These are phyloP conservation scores for Cinara cedri DNA, from an alignment of 2,888 invertebrate genomes.

Conservation along the genomic window DNA sequence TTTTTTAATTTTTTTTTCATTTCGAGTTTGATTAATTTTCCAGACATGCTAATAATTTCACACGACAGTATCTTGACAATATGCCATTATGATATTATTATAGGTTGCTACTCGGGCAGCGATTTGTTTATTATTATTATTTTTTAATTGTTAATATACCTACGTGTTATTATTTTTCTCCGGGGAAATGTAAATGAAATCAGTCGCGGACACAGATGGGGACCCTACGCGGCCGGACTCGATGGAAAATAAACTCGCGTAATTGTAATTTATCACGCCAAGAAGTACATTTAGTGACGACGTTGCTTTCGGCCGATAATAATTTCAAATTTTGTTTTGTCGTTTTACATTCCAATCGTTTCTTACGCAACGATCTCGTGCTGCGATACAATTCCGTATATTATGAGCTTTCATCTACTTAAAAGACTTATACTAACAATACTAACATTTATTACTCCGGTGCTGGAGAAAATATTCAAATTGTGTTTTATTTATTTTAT, in stretches of 20 bases:
- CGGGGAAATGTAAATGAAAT: slow-evolving; percentile 14
- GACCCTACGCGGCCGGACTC: background rate
- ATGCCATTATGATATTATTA: slow-evolving; percentile 6
- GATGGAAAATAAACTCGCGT: background rate
- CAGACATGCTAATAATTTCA: slow-evolving; percentile 4
- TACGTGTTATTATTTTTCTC: background rate
- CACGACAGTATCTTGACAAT: slow-evolving; percentile 24
- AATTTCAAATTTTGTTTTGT: background rate
- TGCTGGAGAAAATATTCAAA: too few relatives aligned
- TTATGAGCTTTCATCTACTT: too few relatives aligned
- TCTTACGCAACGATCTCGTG: background rate
- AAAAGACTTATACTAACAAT: too few relatives aligned
- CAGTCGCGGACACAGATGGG: background rate
- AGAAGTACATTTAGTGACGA: slow-evolving; percentile 25
- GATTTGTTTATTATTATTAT: background rate
- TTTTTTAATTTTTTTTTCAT: slow-evolving; percentile 1
- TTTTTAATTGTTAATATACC: too few relatives aligned
- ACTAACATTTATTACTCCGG: too few relatives aligned
- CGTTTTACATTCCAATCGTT: background rate
- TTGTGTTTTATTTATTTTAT: too few relatives aligned
- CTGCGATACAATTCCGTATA: too few relatives aligned
- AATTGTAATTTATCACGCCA: slow-evolving; percentile 37
- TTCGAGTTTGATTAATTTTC: slow-evolving; percentile 18
- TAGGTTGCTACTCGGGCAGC: background rate
- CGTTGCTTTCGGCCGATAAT: background rate